Percentiles rank a stretch among this genome's conserved stretches.
These are phyloP conservation scores for Verasper variegatus DNA, from an alignment of 2,113 vertebrate species.

Conservation along the genomic window DNA sequence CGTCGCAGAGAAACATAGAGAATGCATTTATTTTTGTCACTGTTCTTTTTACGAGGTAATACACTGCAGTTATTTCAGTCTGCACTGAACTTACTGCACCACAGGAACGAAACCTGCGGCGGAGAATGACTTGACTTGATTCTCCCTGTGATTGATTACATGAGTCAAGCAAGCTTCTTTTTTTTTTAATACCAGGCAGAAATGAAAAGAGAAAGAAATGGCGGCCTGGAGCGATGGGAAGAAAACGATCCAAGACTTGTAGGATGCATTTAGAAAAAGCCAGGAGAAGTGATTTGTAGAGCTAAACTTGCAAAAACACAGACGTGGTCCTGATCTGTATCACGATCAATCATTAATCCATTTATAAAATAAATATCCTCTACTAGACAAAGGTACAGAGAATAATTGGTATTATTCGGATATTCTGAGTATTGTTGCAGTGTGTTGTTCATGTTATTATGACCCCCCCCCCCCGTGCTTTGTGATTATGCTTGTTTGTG, in stretches of 20 bases:
- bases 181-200: background rate
- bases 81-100: background rate
- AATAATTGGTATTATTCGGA: too few species aligned
- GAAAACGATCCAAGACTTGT: background rate
- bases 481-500: slow-evolving; percentile 21
- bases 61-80: background rate
- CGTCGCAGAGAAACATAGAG: background rate
- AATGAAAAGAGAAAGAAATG: background rate
- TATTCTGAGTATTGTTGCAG: background rate
- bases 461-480: background rate
- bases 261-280: background rate
- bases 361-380: too few species aligned
- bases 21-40: background rate
- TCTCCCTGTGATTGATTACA: background rate
- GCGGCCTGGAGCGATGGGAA: background rate
- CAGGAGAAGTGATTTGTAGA: too few species aligned
- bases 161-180: background rate
- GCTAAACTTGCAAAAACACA: too few species aligned
- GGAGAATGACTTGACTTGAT: background rate
- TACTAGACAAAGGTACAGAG: too few species aligned
- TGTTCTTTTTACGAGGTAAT: slow-evolving; percentile 7
- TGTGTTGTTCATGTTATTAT: slow-evolving; percentile 30
- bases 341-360: too few species aligned
- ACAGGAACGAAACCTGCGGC: background rate
- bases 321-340: too few species aligned